A percentile compares a stretch with the other conserved stretches of the same genome.
Evolutionary conservation across 2,888 invertebrate species (phyloP).

Genomic region (Esperia sulphurella): DNA sequence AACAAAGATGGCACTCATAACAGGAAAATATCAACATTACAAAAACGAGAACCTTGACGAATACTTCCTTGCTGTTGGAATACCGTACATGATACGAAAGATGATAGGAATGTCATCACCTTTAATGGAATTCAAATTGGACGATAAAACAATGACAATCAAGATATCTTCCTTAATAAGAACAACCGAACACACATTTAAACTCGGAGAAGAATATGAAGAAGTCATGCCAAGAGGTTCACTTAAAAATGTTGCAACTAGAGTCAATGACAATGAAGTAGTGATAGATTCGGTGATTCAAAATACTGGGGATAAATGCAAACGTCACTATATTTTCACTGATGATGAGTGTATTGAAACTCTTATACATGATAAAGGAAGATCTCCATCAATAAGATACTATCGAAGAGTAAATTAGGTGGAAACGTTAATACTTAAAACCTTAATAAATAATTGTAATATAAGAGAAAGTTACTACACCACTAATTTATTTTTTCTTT

Average conservation of each 20-base stretch:
- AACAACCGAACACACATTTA: conserved; percentile 57
- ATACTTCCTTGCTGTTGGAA: conserved; percentile 71
- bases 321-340: conserved; percentile 56
- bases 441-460: no score
- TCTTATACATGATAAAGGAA: conserved; percentile 1
- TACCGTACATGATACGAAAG: conserved; percentile 75
- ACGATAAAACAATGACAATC: conserved; percentile 66
- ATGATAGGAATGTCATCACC: conserved; percentile 72
- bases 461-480: no score
- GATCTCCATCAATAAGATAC: not conserved
- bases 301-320: conserved; percentile 38
- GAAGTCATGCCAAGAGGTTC: conserved; percentile 69
- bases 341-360: conserved; percentile 27
- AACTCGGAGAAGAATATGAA: conserved; percentile 71
- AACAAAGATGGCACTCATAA: not conserved
- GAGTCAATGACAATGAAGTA: conserved; percentile 27
- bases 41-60: conserved; percentile 76
- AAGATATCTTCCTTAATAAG: conserved; percentile 59
- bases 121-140: conserved; percentile 56
- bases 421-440: no score
- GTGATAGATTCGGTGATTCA: conserved; percentile 51
- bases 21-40: conserved; percentile 70
- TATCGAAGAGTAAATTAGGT: not conserved
- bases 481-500: no score
- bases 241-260: conserved; percentile 19